phyloP scores from a whole-genome alignment of 35 echinoderm and acorn worm species.

The Apostichopus japonicus region DNA sequence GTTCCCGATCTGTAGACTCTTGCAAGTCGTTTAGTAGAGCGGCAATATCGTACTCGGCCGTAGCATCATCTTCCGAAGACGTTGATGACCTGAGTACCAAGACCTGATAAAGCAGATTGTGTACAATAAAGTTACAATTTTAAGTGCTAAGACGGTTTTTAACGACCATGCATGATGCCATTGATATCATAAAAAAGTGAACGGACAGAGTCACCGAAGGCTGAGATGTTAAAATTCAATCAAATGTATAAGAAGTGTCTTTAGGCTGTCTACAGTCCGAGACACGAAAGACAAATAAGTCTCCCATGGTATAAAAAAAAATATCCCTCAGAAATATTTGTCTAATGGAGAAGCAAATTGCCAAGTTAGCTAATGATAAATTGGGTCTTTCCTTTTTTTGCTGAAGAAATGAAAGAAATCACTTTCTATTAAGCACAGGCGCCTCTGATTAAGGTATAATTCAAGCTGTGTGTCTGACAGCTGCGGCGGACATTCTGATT shows the following conservation, averaged over 20 bases:
- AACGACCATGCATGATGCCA: too few species aligned
- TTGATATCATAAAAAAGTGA: too few species aligned
- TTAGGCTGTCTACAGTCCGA: background rate
- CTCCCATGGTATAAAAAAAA: background rate
- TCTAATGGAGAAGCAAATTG: background rate
- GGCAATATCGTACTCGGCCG: conserved; percentile 83
- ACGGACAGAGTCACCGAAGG: background rate
- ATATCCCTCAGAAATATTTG: background rate
- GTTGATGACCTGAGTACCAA: conserved; percentile 59
- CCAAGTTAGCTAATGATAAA: background rate
- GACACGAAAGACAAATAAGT: background rate
- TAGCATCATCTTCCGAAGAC: conserved; percentile 71
- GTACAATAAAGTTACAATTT: background rate
- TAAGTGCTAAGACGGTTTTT: too few species aligned
- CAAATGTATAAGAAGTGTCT: background rate
- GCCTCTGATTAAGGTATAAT: background rate
- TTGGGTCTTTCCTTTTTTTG: background rate
- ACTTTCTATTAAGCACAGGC: background rate
- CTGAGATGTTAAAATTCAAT: background rate
- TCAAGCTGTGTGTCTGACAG: background rate
- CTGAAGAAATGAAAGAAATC: background rate
- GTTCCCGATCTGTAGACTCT: conserved; percentile 82
- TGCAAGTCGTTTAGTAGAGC: conserved; percentile 91
- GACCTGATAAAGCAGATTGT: conserved; percentile 5
- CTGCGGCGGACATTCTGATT: background rate